phyloP scores from a whole-genome alignment of 2,113 vertebrate species.

The Coryphaenoides rupestris region DNA sequence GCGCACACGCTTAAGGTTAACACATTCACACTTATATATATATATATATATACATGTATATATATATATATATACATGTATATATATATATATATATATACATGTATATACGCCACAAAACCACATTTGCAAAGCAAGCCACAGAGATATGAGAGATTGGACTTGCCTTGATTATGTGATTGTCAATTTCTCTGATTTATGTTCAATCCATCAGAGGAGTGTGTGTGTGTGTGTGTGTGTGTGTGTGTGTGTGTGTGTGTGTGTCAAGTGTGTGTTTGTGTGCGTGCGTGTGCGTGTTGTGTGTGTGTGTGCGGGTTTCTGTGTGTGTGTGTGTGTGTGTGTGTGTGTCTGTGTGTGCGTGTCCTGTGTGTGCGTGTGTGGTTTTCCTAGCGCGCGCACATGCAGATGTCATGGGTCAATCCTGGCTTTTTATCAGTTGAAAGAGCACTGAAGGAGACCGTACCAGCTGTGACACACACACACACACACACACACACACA shows the following conservation, averaged over 20 bases:
- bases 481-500: constrained; percentile 13
- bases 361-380: constrained; percentile 11
- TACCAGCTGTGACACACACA: constrained; percentile 59
- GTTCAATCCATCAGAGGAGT: constrained; percentile 42
- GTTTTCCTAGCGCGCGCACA: constrained; percentile 17
- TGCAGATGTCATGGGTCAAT: constrained; percentile 48
- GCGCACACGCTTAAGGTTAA: no score
- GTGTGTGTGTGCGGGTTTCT: constrained; percentile 16
- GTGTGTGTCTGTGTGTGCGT: constrained; percentile 8
- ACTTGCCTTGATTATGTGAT: constrained; percentile 45
- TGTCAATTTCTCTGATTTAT: constrained; percentile 61
- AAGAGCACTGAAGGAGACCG: constrained; percentile 55
- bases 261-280: constrained; percentile 11
- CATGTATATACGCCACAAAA: not conserved
- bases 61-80: no score
- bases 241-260: constrained; percentile 21
- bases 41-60: no score
- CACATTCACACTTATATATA: no score
- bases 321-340: constrained; percentile 18
- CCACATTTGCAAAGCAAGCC: constrained; percentile 4
- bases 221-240: constrained; percentile 16
- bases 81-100: no score
- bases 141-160: constrained; percentile 23
- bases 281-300: constrained; percentile 6
- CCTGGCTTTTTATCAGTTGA: constrained; percentile 63